Evolutionary conservation across 2,113 vertebrate genomes (phyloP).

Genomic region (Oncorhynchus gorbuscha): DNA sequence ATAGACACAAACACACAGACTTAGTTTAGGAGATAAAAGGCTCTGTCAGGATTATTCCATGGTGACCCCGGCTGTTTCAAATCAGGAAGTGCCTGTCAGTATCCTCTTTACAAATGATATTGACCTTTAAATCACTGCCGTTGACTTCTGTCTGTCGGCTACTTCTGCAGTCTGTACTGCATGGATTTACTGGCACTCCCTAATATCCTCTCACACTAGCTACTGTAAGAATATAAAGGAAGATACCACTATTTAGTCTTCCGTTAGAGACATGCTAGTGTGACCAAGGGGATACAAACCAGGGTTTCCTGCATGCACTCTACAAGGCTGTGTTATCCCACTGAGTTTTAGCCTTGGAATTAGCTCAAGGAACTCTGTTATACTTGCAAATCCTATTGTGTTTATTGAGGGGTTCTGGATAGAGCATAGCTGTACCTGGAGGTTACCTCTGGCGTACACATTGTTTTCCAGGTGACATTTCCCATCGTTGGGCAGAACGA

Average conservation of each 20-base stretch:
- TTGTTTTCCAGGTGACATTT: slow-evolving; percentile 91
- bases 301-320: neutral
- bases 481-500: slow-evolving; percentile 95
- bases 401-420: no score
- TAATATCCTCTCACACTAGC: neutral
- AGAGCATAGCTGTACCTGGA: slow-evolving; percentile 65
- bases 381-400: slow-evolving; percentile 67
- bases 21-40: neutral
- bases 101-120: neutral
- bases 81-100: neutral
- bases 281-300: neutral
- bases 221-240: neutral
- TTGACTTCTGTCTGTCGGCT: neutral
- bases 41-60: neutral
- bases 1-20: neutral
- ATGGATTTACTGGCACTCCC: neutral
- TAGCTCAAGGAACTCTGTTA: slow-evolving; percentile 36
- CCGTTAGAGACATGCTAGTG: neutral
- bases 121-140: neutral
- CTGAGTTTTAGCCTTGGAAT: no score
- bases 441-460: slow-evolving; percentile 75
- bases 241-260: neutral
- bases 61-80: neutral
- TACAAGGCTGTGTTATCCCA: no score
- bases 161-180: neutral